Evolutionary conservation across 2,797 vertebrate genomes (phyloP), one percentile per base, ranked within the genome.

Genomic region (Lepus townsendii): DNA sequence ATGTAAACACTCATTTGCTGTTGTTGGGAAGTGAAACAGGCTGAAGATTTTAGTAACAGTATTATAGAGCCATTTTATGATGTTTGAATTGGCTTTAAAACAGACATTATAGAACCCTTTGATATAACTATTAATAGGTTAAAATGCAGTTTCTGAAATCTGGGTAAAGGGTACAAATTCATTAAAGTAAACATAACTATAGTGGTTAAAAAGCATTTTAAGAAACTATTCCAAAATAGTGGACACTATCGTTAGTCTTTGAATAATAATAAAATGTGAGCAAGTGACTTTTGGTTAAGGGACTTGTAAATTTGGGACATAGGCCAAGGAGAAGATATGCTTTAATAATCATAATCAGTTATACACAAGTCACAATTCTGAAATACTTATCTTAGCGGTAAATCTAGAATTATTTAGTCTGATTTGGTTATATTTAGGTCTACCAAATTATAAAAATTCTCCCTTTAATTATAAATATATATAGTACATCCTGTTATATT

Each of bases 111-210:
- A 65, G 9, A 91, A 72, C 8, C 38, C 35, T 92, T 86, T 92
- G 47, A 79, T 8, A 63, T 88, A 57, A 16, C 47, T 20, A 80
- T 47, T 87, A 69, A 86, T 78, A 65, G 1, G 87, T 73, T 82
- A 88, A 93, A 92, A 90, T 50, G 32, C 1, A 69, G 20, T 84
- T 94, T 96, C 75, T 87, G 30, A 82, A 95, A 89, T 94, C 91
- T 72, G 5, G 26, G 22, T 8, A 69, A 92, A 69, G 26, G 14
- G 4, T 95, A 24, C 7, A 91, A 38, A 42, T 93, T 94, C 32
- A 75, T 82, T 72, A 68, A 86, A 88, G 65, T 88, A 73, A 88
- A 87, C 90, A 9, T 91, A 26, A 78, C 2, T 22, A 78, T 82
- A 90, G 78, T 10, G 65, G 54, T 27, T 75, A 82, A 83, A 85